These are phyloP conservation scores for Seladonia tumulorum DNA, from an alignment of 2,888 invertebrate genomes.

Conservation along the genomic window DNA sequence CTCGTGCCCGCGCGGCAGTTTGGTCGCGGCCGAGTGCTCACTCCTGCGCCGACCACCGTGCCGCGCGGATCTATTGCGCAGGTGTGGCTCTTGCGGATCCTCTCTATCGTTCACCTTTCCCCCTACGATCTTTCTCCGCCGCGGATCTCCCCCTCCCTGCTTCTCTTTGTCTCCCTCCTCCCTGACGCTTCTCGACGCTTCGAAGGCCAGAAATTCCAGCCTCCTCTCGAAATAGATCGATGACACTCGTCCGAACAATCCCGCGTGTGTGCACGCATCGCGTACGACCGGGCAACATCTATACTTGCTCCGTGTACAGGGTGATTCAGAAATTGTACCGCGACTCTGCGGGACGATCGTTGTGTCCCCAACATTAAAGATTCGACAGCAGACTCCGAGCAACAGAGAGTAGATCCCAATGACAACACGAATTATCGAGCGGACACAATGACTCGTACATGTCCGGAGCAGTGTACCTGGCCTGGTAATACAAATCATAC, in stretches of 20 bases:
- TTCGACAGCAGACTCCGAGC: background rate
- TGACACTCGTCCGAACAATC: slow-evolving; percentile 82
- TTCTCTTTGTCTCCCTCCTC: slow-evolving; percentile 51
- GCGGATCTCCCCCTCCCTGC: slow-evolving; percentile 36
- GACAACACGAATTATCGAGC: background rate
- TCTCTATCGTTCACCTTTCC: slow-evolving; percentile 28
- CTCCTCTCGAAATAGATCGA: slow-evolving; percentile 83
- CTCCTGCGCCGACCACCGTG: slow-evolving; percentile 70
- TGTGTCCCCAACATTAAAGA: too few relatives aligned
- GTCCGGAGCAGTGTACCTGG: background rate
- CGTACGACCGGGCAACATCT: slow-evolving; percentile 16
- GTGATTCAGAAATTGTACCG: background rate
- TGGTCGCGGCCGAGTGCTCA: slow-evolving; percentile 61
- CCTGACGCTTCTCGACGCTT: slow-evolving; percentile 61
- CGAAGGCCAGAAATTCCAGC: slow-evolving; percentile 82
- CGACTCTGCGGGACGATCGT: background rate
- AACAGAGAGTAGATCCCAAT: background rate
- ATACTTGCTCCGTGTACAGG: slow-evolving; percentile 29
- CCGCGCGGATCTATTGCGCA: slow-evolving; percentile 64
- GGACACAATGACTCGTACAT: background rate
- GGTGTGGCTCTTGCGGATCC: slow-evolving; percentile 52
- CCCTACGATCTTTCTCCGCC: slow-evolving; percentile 18
- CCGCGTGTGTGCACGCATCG: slow-evolving; percentile 69
- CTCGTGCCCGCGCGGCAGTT: slow-evolving; percentile 6
- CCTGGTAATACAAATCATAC: background rate